Conservation (phyloP, 2,113 vertebrate genomes). For the Bos indicus region DNA sequence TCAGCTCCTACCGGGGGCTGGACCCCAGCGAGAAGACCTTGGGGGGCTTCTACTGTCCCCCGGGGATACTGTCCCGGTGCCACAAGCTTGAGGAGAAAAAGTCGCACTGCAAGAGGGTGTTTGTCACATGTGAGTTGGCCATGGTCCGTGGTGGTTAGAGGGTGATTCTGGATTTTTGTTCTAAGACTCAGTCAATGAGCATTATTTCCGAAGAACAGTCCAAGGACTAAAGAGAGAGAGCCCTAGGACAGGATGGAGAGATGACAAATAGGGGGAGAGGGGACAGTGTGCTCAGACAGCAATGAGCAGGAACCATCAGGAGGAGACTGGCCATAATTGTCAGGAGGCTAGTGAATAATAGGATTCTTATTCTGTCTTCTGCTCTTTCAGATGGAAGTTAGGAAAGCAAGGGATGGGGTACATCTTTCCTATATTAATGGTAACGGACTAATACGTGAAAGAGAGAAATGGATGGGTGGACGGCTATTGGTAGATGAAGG, state of each 20-base stretch:
- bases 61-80: conserved; percentile 65
- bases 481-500: not conserved
- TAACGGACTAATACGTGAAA: not conserved
- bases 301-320: fast-evolving
- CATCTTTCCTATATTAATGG: not conserved
- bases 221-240: not conserved
- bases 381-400: not conserved
- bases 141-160: fast-evolving
- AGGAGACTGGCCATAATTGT: fast-evolving
- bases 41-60: not conserved
- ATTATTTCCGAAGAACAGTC: not conserved
- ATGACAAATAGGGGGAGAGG: fast-evolving
- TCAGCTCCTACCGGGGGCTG: not conserved
- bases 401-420: not conserved
- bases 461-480: not conserved
- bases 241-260: not conserved
- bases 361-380: not conserved
- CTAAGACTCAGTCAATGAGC: not conserved
- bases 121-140: conserved; percentile 74
- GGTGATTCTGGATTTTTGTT: not conserved
- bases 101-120: conserved; percentile 49
- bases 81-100: fast-evolving
- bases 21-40: fast-evolving
- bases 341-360: fast-evolving
- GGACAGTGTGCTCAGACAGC: not conserved